Evolutionary conservation across 2,113 vertebrate genomes (phyloP).

Genomic region (Macaca fascicularis): T2T-MFA8v1.1 NC_132903.1:11242501-11243000

Average conservation of each 20-base stretch:
- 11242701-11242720: background rate
- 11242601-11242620: background rate
- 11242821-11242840: background rate
- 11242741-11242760: background rate
- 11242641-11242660: background rate
- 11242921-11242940: too few relatives aligned
- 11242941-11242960: too few relatives aligned
- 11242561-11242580: background rate
- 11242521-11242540: background rate
- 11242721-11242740: background rate
- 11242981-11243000: too few relatives aligned
- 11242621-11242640: background rate
- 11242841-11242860: background rate
- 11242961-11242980: too few relatives aligned
- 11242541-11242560: background rate
- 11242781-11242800: background rate
- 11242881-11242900: too few relatives aligned
- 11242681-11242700: background rate
- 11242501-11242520: background rate
- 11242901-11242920: too few relatives aligned
- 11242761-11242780: slow-evolving; percentile 20
- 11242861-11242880: background rate
- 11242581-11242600: background rate
- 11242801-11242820: background rate
- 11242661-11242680: background rate